phyloP scores from a whole-genome alignment of 2,113 vertebrate species.

The Mirza zaza region DNA sequence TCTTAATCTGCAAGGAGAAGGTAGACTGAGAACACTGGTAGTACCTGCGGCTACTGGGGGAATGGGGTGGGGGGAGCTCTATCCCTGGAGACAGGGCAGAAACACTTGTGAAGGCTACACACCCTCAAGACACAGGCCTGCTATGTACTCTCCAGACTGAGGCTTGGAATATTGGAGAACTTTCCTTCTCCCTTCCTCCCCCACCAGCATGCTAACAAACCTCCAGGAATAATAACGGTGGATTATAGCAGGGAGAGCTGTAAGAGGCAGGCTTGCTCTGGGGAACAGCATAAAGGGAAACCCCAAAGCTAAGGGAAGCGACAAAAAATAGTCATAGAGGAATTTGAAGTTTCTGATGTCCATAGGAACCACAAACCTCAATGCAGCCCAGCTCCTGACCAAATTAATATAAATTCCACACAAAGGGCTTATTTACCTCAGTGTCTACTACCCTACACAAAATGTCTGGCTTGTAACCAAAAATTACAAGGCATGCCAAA shows the following conservation, averaged over 20 bases:
- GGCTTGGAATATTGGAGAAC: not conserved
- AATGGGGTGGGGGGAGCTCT: not conserved
- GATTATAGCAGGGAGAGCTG: not conserved
- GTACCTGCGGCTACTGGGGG: not conserved
- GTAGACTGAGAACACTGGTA: not conserved
- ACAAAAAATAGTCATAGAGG: not conserved
- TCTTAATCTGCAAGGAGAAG: not conserved
- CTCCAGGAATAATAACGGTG: not conserved
- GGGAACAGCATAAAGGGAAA: not conserved
- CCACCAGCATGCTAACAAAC: not conserved
- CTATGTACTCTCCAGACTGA: not conserved
- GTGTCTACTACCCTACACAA: not conserved
- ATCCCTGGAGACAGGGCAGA: not conserved
- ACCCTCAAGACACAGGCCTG: not conserved
- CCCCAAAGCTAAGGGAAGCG: not conserved
- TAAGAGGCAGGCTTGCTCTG: not conserved
- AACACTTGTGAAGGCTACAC: not conserved
- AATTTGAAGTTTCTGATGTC: not conserved
- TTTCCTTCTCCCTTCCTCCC: not conserved
- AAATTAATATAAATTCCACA: not conserved
- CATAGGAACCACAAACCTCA: not conserved
- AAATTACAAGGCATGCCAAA: slow-evolving; percentile 19
- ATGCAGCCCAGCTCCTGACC: not conserved
- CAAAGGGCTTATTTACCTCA: not conserved
- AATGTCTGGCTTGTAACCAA: not conserved